Conservation (phyloP, 2,113 vertebrate genomes). For the Nothocercus nigrocapillus region DNA sequence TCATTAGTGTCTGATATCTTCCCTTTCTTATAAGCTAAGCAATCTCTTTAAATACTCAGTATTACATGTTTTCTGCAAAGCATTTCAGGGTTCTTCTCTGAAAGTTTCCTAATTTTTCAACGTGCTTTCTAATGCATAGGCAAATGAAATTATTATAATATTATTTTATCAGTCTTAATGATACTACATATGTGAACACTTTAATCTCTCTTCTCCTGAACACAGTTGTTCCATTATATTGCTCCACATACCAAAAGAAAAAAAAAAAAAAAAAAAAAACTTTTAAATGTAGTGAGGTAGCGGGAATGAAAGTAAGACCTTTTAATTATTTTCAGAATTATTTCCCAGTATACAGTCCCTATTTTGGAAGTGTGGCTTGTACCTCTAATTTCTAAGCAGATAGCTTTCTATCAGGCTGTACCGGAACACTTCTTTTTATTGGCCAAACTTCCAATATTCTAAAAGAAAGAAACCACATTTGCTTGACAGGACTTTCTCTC, state of each 20-base stretch:
- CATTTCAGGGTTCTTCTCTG: not conserved
- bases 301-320: not conserved
- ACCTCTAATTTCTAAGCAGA: not conserved
- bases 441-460: constrained; percentile 39
- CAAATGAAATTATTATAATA: not conserved
- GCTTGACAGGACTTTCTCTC: constrained; percentile 37
- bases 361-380: not conserved
- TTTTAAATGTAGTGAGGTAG: not conserved
- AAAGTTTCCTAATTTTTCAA: not conserved
- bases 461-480: constrained; percentile 37
- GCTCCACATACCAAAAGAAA: not conserved
- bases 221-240: not conserved
- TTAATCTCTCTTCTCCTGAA: not conserved
- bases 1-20: not conserved
- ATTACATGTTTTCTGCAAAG: not conserved
- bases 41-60: not conserved
- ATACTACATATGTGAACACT: not conserved
- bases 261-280: not conserved
- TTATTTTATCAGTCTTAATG: not conserved
- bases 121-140: not conserved
- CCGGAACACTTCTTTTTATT: constrained; percentile 29
- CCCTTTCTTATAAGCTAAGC: not conserved
- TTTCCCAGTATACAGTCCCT: not conserved
- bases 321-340: constrained; percentile 27
- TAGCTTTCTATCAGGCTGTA: not conserved